Percentiles rank a stretch among this genome's conserved stretches.
These are phyloP conservation scores for Xenus cinereus DNA, from an alignment of 2,113 vertebrate genomes.

Conservation along the genomic window DNA sequence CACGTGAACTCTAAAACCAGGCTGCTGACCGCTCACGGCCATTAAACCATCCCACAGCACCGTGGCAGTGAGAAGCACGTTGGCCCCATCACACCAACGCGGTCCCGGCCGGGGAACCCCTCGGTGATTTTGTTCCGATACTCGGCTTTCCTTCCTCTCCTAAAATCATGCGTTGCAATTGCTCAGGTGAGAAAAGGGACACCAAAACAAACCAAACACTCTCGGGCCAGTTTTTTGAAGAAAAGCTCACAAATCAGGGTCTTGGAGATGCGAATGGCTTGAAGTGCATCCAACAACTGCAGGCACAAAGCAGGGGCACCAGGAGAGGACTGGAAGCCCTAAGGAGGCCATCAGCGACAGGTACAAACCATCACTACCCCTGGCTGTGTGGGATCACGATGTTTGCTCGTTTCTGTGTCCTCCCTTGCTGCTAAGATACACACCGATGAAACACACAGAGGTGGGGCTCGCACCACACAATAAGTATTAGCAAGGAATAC, in stretches of 20 bases:
- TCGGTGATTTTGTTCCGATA: fast-evolving
- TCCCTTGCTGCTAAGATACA: neutral
- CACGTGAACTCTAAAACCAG: neutral
- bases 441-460: neutral
- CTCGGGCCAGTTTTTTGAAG: neutral
- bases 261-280: fast-evolving
- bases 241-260: neutral
- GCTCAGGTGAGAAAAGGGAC: neutral
- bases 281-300: neutral
- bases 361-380: neutral
- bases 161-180: neutral
- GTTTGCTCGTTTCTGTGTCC: fast-evolving
- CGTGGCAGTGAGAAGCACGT: neutral
- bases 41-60: neutral
- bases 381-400: fast-evolving
- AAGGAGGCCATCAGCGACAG: neutral
- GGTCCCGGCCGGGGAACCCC: neutral
- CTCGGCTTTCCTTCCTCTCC: neutral
- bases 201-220: neutral
- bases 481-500: neutral
- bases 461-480: neutral
- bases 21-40: neutral
- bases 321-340: neutral
- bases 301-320: neutral
- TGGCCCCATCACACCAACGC: fast-evolving